phyloP scores from a whole-genome alignment of 2,888 invertebrate species.

The Phania funesta region DNA sequence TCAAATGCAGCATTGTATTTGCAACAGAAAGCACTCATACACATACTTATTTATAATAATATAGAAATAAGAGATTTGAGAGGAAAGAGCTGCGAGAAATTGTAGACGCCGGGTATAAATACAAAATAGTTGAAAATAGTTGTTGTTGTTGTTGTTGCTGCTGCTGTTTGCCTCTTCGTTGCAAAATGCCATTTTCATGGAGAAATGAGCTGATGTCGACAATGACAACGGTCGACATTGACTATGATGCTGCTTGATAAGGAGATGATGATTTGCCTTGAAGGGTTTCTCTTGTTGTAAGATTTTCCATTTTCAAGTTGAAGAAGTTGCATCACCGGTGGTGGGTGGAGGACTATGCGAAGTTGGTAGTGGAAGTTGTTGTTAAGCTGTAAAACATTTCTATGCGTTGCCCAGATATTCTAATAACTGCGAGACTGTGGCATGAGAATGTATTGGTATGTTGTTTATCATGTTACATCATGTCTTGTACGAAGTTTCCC shows the following conservation, averaged over 20 bases:
- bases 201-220: constrained; percentile 11
- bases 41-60: background rate
- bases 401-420: constrained; percentile 49
- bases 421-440: constrained; percentile 13
- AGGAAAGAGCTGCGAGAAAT: constrained; percentile 32
- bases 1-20: constrained; percentile 13
- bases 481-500: constrained; percentile 34
- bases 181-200: constrained; percentile 31
- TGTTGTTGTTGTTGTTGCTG: background rate
- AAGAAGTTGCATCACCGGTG: background rate
- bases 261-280: constrained; percentile 61
- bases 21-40: background rate
- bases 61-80: constrained; percentile 17
- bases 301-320: constrained; percentile 29
- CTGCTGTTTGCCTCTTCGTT: constrained; percentile 9
- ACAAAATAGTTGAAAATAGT: constrained; percentile 32
- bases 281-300: constrained; percentile 49
- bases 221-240: constrained; percentile 38
- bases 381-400: constrained; percentile 47
- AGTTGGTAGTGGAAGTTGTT: constrained; percentile 6
- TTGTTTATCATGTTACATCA: constrained; percentile 49
- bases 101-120: constrained; percentile 16
- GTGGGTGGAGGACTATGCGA: background rate
- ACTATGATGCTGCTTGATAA: constrained; percentile 45
- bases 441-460: constrained; percentile 30